Evolutionary conservation across 2,888 invertebrate genomes (phyloP).

Genomic region (Drosophila flavopinicola): DNA sequence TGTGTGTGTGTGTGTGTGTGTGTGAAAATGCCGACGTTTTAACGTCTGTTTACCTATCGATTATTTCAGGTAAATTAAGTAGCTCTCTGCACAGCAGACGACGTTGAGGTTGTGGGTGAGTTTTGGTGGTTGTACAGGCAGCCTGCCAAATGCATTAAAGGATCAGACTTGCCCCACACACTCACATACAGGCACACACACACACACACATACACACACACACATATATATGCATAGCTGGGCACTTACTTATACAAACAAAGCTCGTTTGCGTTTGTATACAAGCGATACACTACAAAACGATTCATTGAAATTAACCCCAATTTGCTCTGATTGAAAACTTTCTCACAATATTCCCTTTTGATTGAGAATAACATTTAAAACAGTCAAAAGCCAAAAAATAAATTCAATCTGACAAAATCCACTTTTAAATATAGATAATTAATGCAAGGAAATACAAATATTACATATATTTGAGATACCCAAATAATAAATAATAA

Average conservation of each 20-base stretch:
- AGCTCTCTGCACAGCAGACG: constrained; percentile 60
- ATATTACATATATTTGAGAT: no score
- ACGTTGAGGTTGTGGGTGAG: constrained; percentile 33
- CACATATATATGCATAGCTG: constrained; percentile 47
- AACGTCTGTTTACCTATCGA: constrained; percentile 81
- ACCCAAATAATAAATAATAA: no score
- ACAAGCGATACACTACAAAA: neutral
- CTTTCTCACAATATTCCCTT: no score
- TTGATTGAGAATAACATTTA: no score
- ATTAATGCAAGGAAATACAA: no score
- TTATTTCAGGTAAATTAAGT: constrained; percentile 83
- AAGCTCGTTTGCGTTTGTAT: constrained; percentile 32
- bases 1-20: constrained; percentile 30
- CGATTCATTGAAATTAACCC: no score
- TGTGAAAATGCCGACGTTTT: constrained; percentile 76
- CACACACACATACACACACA: constrained; percentile 37
- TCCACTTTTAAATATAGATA: no score
- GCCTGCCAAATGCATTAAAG: constrained; percentile 81
- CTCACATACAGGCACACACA: no score
- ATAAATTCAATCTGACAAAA: no score
- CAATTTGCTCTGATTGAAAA: no score
- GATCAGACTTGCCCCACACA: constrained; percentile 76
- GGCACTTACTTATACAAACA: constrained; percentile 76
- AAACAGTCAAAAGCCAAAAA: no score
- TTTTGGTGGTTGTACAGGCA: constrained; percentile 59